These are phyloP conservation scores for Callyntrura guangdongensis DNA, from an alignment of 2,888 invertebrate genomes.

Conservation along the genomic window DNA sequence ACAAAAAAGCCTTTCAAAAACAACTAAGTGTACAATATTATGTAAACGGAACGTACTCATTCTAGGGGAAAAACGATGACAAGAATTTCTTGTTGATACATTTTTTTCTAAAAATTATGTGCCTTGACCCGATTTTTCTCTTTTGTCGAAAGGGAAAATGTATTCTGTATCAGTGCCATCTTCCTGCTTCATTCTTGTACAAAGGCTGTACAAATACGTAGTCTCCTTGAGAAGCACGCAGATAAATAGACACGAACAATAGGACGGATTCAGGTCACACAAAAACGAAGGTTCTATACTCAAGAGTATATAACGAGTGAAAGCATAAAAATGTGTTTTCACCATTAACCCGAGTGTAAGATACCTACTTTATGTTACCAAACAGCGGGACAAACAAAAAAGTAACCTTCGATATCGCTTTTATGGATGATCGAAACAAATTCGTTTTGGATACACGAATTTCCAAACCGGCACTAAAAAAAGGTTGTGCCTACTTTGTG, in stretches of 20 bases:
- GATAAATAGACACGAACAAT: conserved; percentile 40
- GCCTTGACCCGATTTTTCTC: conserved; percentile 42
- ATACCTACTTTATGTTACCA: too few relatives aligned
- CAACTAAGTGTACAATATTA: not conserved
- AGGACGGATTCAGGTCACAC: conserved; percentile 53
- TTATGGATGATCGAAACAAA: not conserved
- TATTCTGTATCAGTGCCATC: not conserved
- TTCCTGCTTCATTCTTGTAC: not conserved
- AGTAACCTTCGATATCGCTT: too few relatives aligned
- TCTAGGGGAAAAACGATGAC: too few relatives aligned
- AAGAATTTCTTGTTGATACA: too few relatives aligned
- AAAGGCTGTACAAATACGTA: not conserved
- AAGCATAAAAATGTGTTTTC: not conserved
- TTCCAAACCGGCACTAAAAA: too few relatives aligned
- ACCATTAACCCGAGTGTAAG: not conserved
- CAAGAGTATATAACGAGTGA: conserved; percentile 32
- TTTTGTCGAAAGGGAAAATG: not conserved
- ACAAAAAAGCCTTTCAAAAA: not conserved
- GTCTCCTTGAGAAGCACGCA: not conserved
- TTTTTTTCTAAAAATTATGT: not conserved
- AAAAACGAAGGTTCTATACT: not conserved
- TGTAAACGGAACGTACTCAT: too few relatives aligned
- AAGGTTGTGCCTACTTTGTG: too few relatives aligned
- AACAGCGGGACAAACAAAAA: too few relatives aligned
- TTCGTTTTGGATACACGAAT: not conserved